Evolutionary conservation across 1,140 invertebrate species (phyloP).

Genomic region (Ceratina calcarata): DNA sequence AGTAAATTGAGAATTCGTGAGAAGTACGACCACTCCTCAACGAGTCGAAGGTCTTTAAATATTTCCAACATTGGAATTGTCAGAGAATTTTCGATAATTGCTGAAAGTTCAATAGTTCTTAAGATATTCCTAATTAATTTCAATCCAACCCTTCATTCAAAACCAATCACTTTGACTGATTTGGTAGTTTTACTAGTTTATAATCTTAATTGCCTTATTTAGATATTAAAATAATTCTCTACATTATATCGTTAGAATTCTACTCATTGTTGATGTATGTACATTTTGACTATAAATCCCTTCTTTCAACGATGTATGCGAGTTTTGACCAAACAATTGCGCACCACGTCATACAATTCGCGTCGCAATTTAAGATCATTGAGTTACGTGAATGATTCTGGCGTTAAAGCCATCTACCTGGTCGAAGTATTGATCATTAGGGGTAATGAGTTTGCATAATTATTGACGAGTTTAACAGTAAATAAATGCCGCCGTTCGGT

Average conservation of each 20-base stretch:
- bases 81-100: no score
- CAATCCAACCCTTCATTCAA: no score
- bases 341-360: no score
- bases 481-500: neutral
- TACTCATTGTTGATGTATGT: no score
- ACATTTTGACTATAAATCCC: neutral
- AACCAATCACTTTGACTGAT: no score
- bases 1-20: neutral
- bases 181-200: no score
- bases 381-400: neutral
- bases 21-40: neutral
- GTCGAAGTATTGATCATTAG: constrained; percentile 4
- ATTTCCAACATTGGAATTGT: no score
- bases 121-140: no score
- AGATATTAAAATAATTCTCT: no score
- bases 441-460: constrained; percentile 7
- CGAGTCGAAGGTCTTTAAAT: neutral
- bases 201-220: no score
- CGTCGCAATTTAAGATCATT: neutral
- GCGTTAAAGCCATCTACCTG: neutral
- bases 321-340: neutral
- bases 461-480: constrained; percentile 6
- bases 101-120: no score
- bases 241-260: no score
- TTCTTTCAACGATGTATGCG: neutral